Evolutionary conservation across 2,113 vertebrate species (phyloP).

Genomic region (Chaetodon trifascialis): DNA sequence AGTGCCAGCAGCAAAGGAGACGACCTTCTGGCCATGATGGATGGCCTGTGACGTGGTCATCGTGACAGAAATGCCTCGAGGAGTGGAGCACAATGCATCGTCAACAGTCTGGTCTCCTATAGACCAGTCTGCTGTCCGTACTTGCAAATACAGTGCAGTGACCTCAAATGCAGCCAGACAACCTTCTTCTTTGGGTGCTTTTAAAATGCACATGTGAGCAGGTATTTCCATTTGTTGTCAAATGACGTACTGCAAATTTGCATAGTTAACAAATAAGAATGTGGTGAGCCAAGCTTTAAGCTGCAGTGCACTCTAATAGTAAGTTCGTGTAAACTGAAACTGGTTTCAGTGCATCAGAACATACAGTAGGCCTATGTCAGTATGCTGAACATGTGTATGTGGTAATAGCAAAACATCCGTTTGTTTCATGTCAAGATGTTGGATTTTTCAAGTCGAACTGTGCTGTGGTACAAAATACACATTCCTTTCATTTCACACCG

Average conservation of each 20-base stretch:
- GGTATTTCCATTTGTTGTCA: conserved; percentile 6
- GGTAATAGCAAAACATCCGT: conserved; percentile 37
- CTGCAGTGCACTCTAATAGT: conserved; percentile 21
- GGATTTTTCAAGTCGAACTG: not conserved
- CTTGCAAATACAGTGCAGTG: conserved; percentile 43
- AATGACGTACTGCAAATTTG: conserved; percentile 24
- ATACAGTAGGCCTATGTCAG: conserved; percentile 27
- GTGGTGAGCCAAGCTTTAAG: conserved; percentile 9
- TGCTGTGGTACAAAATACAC: not conserved
- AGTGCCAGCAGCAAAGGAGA: conserved; percentile 90
- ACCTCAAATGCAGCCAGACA: conserved; percentile 44
- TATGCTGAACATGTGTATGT: conserved; percentile 25
- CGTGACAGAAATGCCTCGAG: conserved; percentile 16
- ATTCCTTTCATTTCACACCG: conserved; percentile 20
- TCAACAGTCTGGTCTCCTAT: conserved; percentile 36
- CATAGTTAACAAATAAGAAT: conserved; percentile 23
- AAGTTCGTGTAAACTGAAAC: conserved; percentile 27
- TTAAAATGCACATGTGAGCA: conserved; percentile 31
- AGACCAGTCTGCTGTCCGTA: conserved; percentile 43
- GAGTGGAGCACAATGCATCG: conserved; percentile 1
- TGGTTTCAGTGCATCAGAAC: conserved; percentile 10
- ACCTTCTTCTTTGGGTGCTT: conserved; percentile 33
- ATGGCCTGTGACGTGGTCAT: conserved; percentile 86
- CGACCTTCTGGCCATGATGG: conserved; percentile 96
- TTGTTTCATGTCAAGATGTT: conserved; percentile 2